Percentiles rank a stretch among this genome's conserved stretches.
Conservation (phyloP, 2,888 invertebrate genomes). For the Machimus atricapillus region DNA sequence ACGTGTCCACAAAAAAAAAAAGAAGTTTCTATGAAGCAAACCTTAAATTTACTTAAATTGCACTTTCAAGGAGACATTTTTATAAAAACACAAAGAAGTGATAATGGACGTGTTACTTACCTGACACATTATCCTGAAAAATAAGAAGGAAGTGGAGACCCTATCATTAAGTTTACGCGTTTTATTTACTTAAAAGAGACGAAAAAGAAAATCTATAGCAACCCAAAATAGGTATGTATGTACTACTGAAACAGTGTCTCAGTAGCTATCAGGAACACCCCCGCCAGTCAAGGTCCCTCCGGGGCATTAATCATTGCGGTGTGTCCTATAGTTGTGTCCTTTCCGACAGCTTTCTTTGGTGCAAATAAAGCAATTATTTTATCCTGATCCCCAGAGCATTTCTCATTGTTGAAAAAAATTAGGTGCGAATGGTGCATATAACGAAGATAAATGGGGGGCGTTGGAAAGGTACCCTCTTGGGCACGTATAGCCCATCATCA, state of each 20-base stretch:
- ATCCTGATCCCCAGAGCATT: background rate
- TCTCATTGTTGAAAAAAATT: constrained; percentile 7
- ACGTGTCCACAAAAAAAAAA: no score
- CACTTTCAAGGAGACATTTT: background rate
- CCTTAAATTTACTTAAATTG: background rate
- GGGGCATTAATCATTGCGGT: constrained; percentile 7
- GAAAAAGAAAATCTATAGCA: background rate
- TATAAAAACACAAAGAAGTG: background rate
- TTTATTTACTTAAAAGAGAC: background rate
- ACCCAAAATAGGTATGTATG: background rate
- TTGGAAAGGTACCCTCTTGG: background rate
- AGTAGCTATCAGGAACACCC: background rate
- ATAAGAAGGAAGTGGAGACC: background rate
- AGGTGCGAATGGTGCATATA: constrained; percentile 13
- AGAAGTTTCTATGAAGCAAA: no score
- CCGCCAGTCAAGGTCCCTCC: background rate
- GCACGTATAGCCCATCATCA: constrained; percentile 10
- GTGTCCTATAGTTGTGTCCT: background rate
- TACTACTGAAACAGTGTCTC: background rate
- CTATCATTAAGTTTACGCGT: background rate
- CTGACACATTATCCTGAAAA: background rate
- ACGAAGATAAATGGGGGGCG: constrained; percentile 8
- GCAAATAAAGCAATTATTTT: constrained; percentile 9
- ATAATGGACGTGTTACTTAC: background rate
- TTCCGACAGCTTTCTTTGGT: background rate